Evolutionary conservation across 1,140 invertebrate species (phyloP).

Genomic region (Daktulosphaira vitifoliae): DNA sequence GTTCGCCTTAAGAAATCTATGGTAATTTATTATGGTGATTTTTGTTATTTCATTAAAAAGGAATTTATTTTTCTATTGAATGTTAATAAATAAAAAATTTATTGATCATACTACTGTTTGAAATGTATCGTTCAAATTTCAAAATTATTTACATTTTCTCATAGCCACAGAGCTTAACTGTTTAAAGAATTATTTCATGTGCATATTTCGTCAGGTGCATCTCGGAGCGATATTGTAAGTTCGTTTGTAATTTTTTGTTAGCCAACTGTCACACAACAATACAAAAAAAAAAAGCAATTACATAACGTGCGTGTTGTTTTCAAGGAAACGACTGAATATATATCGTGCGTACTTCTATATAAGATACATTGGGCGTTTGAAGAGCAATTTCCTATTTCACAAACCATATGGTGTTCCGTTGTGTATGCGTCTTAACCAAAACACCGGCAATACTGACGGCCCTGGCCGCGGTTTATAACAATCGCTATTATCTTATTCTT

Average conservation of each 20-base stretch:
- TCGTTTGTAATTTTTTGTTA: constrained; percentile 14
- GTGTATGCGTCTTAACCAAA: constrained; percentile 1
- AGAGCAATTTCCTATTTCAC: constrained; percentile 34
- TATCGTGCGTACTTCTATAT: constrained; percentile 17
- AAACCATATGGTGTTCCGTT: constrained; percentile 26
- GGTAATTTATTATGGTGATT: too few relatives aligned
- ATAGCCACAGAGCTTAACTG: too few relatives aligned
- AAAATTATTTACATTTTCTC: too few relatives aligned
- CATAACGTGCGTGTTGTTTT: constrained; percentile 28
- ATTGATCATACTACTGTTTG: too few relatives aligned
- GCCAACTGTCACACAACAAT: constrained; percentile 31
- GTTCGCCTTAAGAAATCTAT: too few relatives aligned
- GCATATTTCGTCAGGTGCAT: constrained; percentile 32
- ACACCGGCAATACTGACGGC: background rate
- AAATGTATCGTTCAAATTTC: too few relatives aligned
- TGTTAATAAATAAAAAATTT: too few relatives aligned
- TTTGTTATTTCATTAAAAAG: too few relatives aligned
- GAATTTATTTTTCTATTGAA: too few relatives aligned
- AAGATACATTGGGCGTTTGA: constrained; percentile 23
- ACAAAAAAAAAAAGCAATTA: constrained; percentile 31
- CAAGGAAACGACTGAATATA: constrained; percentile 20
- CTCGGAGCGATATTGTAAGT: constrained; percentile 13
- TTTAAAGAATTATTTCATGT: too few relatives aligned
- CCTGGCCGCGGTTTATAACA: constrained; percentile 8
- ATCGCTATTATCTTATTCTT: constrained; percentile 33